Base-by-base conservation (phyloP, 2,797 vertebrate species). In the Columba guinea region DNA sequence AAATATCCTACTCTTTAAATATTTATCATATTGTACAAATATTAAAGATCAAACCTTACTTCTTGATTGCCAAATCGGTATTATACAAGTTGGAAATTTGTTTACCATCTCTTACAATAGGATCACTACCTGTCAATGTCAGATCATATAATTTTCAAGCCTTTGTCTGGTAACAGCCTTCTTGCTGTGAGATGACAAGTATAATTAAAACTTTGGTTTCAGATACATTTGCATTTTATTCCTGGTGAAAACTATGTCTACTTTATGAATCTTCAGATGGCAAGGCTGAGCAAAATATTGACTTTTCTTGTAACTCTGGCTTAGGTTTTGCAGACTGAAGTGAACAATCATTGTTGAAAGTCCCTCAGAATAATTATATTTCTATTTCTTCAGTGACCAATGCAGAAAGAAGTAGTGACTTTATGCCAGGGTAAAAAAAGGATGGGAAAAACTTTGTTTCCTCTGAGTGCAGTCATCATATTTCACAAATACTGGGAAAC, bases 131-230 rank as follows among this genome's bases (percentile, higher is more conserved):
- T 87, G 75, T 68, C 93, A 92, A 13, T 53, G 44, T 80, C 83
- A 93, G 82, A 84, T 41, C 76, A 84, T 2, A 65, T 48, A 0
- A 4, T 79, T 92, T 93, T 80, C 81, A 90, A 87, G 89, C 84
- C 56, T 71, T 65, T 94, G 53, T 37, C 59, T 93, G 59, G 30
- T 89, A 87, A 91, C 87, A 95, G 68, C 28, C 89, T 84, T 93
- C 78, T 84, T 90, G 51, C 77, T 67, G 60, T 55, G 62, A 89
- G 76, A 90, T 79, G 80, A 92, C 80, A 93, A 95, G 35, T 39
- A 28, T 77, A 97, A 97, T 95, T 96, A 96, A 91, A 96, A 85
- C 32, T 90, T 65, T 73, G 32, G 37, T 91, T 93, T 68, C 88
- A 91, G 59, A 85, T 28, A 65, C 4, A 87, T 84, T 92, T 92